phyloP scores from a whole-genome alignment of 1,140 invertebrate genomes.

The Calephelis virginiensis region DNA sequence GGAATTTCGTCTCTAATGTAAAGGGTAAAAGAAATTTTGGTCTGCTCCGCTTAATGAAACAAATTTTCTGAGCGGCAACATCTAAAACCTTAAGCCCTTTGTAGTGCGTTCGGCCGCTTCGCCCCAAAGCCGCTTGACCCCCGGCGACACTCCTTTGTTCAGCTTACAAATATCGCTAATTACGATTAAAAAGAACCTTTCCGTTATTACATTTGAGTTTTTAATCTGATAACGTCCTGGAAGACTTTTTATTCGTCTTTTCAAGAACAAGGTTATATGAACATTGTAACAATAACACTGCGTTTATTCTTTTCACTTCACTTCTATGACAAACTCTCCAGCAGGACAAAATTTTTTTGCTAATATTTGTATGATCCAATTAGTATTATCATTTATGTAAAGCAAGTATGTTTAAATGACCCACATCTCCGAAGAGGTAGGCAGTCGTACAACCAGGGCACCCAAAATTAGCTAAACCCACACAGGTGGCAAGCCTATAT shows the following conservation, averaged over 20 bases:
- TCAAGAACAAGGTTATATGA: not conserved
- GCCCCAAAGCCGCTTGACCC: constrained; percentile 57
- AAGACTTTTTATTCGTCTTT: not conserved
- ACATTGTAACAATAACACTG: no score
- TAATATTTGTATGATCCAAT: no score
- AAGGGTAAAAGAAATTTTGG: constrained; percentile 65
- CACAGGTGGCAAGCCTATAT: no score
- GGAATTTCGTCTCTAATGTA: constrained; percentile 49
- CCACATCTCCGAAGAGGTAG: no score
- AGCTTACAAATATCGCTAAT: constrained; percentile 70
- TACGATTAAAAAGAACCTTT: constrained; percentile 63
- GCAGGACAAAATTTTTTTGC: no score
- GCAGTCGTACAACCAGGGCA: no score
- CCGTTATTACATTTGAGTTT: constrained; percentile 35
- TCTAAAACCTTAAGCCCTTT: constrained; percentile 73
- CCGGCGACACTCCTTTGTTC: constrained; percentile 59
- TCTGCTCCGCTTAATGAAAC: constrained; percentile 70
- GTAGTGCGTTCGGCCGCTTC: constrained; percentile 59
- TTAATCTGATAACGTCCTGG: constrained; percentile 23
- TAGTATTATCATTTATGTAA: no score
- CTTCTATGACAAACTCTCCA: no score
- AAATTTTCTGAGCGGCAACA: constrained; percentile 70
- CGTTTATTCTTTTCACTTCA: no score
- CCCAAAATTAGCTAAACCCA: no score
- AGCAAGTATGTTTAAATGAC: no score